phyloP scores from a whole-genome alignment of 2,797 vertebrate genomes.

The Crenichthys baileyi region DNA sequence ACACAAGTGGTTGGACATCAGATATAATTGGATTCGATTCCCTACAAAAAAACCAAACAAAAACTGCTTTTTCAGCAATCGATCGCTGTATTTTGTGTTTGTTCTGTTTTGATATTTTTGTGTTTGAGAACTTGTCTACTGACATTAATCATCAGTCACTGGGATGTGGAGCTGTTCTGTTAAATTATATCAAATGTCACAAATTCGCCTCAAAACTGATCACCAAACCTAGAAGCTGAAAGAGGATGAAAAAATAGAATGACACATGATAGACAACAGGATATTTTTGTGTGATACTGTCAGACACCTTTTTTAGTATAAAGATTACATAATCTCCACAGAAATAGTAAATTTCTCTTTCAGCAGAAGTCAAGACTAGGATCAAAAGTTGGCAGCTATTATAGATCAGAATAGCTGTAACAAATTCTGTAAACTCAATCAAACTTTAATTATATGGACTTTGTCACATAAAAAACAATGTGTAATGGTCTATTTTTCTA shows the following conservation, averaged over 20 bases:
- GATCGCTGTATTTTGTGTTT: slow-evolving; percentile 5
- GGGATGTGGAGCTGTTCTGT: slow-evolving; percentile 37
- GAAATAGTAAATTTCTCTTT: neutral
- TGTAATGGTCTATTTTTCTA: neutral
- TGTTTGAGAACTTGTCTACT: slow-evolving; percentile 3
- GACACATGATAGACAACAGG: slow-evolving; percentile 23
- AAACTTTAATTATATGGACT: neutral
- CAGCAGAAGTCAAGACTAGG: neutral
- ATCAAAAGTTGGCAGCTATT: neutral
- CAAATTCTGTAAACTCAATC: neutral
- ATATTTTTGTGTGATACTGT: neutral
- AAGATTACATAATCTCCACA: neutral
- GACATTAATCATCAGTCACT: slow-evolving; percentile 44
- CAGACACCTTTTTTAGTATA: neutral
- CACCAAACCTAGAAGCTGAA: slow-evolving; percentile 29
- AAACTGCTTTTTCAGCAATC: neutral
- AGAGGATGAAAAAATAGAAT: slow-evolving; percentile 17
- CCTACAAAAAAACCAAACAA: slow-evolving; percentile 13
- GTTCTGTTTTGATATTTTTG: slow-evolving; percentile 9
- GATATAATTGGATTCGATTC: slow-evolving; percentile 40
- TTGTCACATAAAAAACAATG: neutral
- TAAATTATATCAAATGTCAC: slow-evolving; percentile 39
- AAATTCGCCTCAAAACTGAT: slow-evolving; percentile 37
- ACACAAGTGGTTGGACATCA: slow-evolving; percentile 28
- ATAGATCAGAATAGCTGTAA: neutral